Evolutionary conservation across 2,113 vertebrate genomes (phyloP).

Genomic region (Saccopteryx leptura): DNA sequence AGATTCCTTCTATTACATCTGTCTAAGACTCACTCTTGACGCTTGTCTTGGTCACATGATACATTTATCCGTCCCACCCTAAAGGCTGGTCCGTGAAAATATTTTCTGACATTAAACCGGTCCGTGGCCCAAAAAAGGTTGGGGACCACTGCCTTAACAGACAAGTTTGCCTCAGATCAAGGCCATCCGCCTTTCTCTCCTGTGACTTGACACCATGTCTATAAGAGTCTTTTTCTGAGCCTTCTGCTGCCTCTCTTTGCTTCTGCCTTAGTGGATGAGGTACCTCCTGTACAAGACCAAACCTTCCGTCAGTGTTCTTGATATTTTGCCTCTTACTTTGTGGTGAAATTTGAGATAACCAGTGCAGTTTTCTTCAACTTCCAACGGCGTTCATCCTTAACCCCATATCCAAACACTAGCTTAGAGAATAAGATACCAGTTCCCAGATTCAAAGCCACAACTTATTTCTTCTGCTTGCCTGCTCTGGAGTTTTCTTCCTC

Average conservation of each 20-base stretch:
- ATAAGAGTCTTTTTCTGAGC: background rate
- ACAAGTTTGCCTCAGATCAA: background rate
- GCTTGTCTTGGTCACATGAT: too few species aligned
- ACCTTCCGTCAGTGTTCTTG: background rate
- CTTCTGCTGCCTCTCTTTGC: background rate
- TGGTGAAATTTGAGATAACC: conserved; percentile 17
- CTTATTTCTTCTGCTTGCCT: background rate
- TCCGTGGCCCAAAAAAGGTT: too few species aligned
- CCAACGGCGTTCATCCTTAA: background rate
- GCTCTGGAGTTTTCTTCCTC: background rate
- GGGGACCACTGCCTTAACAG: background rate
- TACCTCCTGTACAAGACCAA: background rate
- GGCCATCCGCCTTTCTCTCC: background rate
- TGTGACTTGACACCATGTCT: background rate
- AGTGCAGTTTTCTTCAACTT: background rate
- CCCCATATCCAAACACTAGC: background rate
- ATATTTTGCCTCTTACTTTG: background rate
- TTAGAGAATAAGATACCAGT: background rate
- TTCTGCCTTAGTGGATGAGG: background rate
- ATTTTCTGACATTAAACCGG: too few species aligned
- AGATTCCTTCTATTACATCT: too few species aligned
- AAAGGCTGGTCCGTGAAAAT: too few species aligned
- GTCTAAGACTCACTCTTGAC: too few species aligned
- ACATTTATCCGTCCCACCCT: too few species aligned
- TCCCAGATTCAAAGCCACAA: background rate